Evolutionary conservation across 2,888 invertebrate genomes (phyloP), one percentile per base, ranked within the genome.

Genomic region (Lottia gigantea): DNA sequence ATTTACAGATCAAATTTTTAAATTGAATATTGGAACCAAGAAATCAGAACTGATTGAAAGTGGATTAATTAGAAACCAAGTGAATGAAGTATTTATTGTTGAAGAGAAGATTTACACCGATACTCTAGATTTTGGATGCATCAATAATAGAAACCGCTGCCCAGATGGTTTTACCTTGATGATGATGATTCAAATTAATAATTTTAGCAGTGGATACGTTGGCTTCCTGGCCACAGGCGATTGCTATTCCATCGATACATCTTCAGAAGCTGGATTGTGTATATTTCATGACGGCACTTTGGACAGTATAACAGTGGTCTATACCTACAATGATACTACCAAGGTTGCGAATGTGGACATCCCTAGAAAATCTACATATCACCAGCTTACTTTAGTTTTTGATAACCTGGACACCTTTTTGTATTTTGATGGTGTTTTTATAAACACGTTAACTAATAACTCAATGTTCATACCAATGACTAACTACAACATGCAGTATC

Each of bases 131-230:
- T 55, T 55, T 49, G 64, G 61, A 12, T 69, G 69, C 61, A 63
- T 69, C 55, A 64, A 65, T 8, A 45, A 65, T 31, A 55, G 46
- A 25, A 16, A 55, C 11, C 65, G 65, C 12, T 69, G 69, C 61
- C 65, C 69, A 4, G 15, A 26, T 25, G 69, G 69, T 19, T 69
- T 69, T 61, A 69, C 69, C 19, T 12, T 69, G 46, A 49, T 55
- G 40, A 55, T 69, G 31, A 23, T 49, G 61, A 6, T 65, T 19
- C 19, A 12, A 19, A 55, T 55, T 14, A 12, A 12, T 55, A 7
- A 19, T 55, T 23, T 15, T 23, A 55, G 3, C 55, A 55, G 19
- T 11, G 19, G 19, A 0, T 55, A 23, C 23, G 55, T 23, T 23
- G 55, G 23, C 11, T 23, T 55, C 19, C 55, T 55, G 0, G 19